These are phyloP conservation scores for Thyatira batis DNA, from an alignment of 2,888 invertebrate species.

Conservation along the genomic window DNA sequence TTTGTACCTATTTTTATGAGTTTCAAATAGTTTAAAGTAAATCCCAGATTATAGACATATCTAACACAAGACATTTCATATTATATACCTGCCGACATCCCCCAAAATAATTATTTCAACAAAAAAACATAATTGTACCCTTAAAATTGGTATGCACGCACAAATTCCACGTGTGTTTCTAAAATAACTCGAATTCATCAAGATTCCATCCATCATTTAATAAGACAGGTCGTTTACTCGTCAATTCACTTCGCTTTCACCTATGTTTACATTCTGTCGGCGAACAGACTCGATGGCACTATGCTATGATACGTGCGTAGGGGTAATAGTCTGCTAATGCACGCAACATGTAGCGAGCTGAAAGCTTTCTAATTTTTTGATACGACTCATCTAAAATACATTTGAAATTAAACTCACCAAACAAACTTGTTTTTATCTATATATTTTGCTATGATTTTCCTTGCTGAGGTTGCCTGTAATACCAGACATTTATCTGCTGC, in stretches of 20 bases:
- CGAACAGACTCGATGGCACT: slow-evolving; percentile 13
- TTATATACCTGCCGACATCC: too few relatives aligned
- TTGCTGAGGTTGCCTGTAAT: too few relatives aligned
- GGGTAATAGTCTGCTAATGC: slow-evolving; percentile 20
- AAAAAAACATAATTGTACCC: slow-evolving; percentile 13
- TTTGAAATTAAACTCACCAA: too few relatives aligned
- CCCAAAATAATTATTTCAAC: too few relatives aligned
- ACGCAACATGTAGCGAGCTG: neutral
- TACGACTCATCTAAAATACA: too few relatives aligned
- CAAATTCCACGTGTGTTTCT: neutral
- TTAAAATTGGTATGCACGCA: neutral
- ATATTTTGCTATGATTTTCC: too few relatives aligned
- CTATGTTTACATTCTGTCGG: slow-evolving; percentile 1
- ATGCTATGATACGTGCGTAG: slow-evolving; percentile 1
- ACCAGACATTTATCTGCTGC: too few relatives aligned
- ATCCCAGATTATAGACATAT: too few relatives aligned
- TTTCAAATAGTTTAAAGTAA: too few relatives aligned
- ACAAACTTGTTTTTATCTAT: too few relatives aligned
- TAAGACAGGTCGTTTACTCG: slow-evolving; percentile 21
- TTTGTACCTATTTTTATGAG: too few relatives aligned
- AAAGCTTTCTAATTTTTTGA: neutral
- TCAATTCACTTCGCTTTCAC: slow-evolving; percentile 6
- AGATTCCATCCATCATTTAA: slow-evolving; percentile 6
- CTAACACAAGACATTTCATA: too few relatives aligned
- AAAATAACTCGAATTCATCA: neutral